phyloP scores from a whole-genome alignment of 2,113 vertebrate species.

The Leptosomus discolor region DNA sequence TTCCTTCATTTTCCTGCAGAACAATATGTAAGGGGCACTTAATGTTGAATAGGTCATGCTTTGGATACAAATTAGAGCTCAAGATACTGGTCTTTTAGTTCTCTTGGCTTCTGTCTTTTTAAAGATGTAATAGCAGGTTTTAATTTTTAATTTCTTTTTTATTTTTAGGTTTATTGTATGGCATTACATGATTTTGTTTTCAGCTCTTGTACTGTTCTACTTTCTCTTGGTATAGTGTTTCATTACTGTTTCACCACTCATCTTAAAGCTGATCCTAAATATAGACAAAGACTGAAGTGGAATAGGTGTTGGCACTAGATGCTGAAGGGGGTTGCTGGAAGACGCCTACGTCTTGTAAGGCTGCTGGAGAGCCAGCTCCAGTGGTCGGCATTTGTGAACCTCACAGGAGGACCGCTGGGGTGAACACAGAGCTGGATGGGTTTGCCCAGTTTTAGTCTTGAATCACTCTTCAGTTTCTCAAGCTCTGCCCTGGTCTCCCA shows the following conservation, averaged over 20 bases:
- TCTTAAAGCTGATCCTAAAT: background rate
- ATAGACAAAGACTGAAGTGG: background rate
- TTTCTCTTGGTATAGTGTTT: background rate
- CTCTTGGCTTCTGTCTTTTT: background rate
- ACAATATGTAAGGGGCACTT: background rate
- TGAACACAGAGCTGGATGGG: background rate
- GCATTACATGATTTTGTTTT: background rate
- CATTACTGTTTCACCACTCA: background rate
- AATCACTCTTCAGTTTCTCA: background rate
- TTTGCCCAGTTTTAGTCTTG: background rate
- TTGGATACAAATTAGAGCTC: background rate
- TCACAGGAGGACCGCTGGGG: fast-evolving
- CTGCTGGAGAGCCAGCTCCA: background rate
- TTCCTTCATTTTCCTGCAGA: background rate
- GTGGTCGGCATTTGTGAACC: background rate
- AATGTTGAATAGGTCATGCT: background rate
- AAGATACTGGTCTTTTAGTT: background rate
- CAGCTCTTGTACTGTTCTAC: background rate
- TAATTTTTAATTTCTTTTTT: background rate
- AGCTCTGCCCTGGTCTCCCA: background rate
- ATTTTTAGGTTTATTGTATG: background rate
- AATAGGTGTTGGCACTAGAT: background rate
- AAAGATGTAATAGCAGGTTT: background rate
- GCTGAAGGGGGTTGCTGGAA: background rate
- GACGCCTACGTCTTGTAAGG: background rate